Evolutionary conservation across 2,797 vertebrate species (phyloP), one percentile per base, ranked within the genome.

Genomic region (Sebastes alutus): DNA sequence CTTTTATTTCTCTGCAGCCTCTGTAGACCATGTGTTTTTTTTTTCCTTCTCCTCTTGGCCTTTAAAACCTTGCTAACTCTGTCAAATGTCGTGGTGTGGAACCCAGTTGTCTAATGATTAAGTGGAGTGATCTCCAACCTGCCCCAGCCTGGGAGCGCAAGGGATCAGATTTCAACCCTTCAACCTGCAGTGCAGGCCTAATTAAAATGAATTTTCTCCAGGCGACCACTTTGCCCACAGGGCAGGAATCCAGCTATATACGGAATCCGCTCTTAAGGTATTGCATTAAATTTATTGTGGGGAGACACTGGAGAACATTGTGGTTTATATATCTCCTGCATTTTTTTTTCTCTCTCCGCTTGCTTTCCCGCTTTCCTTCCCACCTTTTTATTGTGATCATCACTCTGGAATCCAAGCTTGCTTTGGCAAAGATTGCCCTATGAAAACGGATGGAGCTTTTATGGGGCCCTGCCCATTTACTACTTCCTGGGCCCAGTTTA

Each of bases 151-250:
- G 90, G 93, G 93, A 93, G 92, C 88, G 68, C 89, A 25, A 65
- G 87, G 92, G 93, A 94, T 96, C 93, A 92, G 90, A 93, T 95
- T 94, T 94, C 95, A 94, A 92, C 91, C 93, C 93, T 92, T 94
- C 90, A 93, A 91, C 94, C 92, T 94, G 92, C 90, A 93, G 92
- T 93, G 91, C 92, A 91, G 87, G 89, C 92, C 94, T 96, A 95
- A 96, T 96, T 96, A 95, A 96, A 95, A 95, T 95, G 90, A 95
- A 95, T 95, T 95, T 96, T 96, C 95, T 94, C 93, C 82, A 94
- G 92, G 94, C 93, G 92, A 94, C 92, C 92, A 92, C 90, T 94
- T 94, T 92, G 92, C 94, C 95, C 92, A 92, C 85, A 86, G 94
- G 94, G 93, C 93, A 92, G 88, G 89, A 89, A 93, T 92, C 91